A percentile compares a stretch with the other conserved stretches of the same genome.
Conservation (phyloP, 2,113 vertebrate species). For the Columbina picui region DNA sequence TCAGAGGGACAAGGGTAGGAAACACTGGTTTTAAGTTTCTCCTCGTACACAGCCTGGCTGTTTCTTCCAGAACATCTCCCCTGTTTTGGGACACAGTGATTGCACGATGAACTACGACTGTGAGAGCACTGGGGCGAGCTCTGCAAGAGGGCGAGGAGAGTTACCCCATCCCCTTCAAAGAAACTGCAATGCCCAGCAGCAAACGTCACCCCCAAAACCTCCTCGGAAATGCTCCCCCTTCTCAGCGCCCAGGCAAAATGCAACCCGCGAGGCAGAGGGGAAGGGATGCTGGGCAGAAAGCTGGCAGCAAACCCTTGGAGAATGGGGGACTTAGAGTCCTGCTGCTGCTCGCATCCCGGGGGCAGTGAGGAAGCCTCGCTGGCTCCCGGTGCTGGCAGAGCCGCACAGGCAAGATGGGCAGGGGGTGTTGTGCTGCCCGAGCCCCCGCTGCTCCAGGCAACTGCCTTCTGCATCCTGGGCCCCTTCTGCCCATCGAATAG, state of each 20-base stretch:
- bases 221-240: neutral
- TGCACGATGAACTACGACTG: neutral
- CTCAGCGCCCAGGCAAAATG: neutral
- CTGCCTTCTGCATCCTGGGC: neutral
- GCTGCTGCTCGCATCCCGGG: neutral
- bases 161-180: neutral
- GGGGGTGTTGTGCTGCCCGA: neutral
- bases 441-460: constrained; percentile 35
- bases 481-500: constrained; percentile 47
- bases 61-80: neutral
- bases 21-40: neutral
- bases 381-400: neutral
- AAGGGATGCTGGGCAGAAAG: neutral
- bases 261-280: accelerated
- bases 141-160: neutral
- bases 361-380: neutral
- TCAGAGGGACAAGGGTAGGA: neutral
- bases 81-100: accelerated
- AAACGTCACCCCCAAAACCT: neutral
- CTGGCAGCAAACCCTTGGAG: neutral
- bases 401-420: neutral
- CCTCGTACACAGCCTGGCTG: neutral
- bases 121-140: neutral
- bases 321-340: neutral
- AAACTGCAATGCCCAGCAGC: neutral